Percentiles rank a stretch among this genome's conserved stretches.
Evolutionary conservation across 2,797 vertebrate genomes (phyloP).

Genomic region (Bucorvus abyssinicus): DNA sequence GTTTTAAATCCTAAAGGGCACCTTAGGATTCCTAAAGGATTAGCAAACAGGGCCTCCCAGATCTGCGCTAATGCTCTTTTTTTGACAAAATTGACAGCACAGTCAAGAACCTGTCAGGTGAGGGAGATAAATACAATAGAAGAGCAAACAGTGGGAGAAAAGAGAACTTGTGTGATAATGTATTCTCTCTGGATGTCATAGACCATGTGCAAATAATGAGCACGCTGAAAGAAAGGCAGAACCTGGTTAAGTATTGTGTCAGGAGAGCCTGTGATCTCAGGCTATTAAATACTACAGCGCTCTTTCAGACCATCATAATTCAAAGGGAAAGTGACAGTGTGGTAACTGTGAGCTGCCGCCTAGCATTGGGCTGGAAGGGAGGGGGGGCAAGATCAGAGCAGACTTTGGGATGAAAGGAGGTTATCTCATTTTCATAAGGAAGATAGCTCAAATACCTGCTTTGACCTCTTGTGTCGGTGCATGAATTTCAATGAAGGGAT

Average conservation of each 20-base stretch:
- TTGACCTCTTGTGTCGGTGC: conserved; percentile 40
- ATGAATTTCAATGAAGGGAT: conserved; percentile 63
- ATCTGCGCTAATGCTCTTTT: not conserved
- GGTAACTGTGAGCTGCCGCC: conserved; percentile 33
- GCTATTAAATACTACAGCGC: conserved; percentile 62
- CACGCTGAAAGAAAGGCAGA: conserved; percentile 57
- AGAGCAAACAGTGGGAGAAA: conserved; percentile 22
- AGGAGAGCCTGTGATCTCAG: conserved; percentile 64
- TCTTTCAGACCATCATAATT: conserved; percentile 62
- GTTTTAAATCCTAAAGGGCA: conserved; percentile 37
- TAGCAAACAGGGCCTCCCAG: not conserved
- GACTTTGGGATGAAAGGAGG: conserved; percentile 39
- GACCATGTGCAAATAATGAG: conserved; percentile 67
- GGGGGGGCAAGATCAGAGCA: conserved; percentile 18
- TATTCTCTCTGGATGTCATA: conserved; percentile 58
- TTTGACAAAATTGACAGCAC: not conserved
- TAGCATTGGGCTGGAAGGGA: not conserved
- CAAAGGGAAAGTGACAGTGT: conserved; percentile 55
- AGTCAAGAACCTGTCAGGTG: not conserved
- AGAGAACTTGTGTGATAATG: conserved; percentile 20
- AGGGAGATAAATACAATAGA: conserved; percentile 23
- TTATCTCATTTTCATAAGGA: conserved; percentile 66
- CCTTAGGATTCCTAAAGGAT: conserved; percentile 23
- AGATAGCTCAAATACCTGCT: conserved; percentile 32
- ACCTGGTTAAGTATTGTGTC: conserved; percentile 59